These are phyloP conservation scores for Bicyclus anynana DNA, from an alignment of 1,140 invertebrate species.

Conservation along the genomic window DNA sequence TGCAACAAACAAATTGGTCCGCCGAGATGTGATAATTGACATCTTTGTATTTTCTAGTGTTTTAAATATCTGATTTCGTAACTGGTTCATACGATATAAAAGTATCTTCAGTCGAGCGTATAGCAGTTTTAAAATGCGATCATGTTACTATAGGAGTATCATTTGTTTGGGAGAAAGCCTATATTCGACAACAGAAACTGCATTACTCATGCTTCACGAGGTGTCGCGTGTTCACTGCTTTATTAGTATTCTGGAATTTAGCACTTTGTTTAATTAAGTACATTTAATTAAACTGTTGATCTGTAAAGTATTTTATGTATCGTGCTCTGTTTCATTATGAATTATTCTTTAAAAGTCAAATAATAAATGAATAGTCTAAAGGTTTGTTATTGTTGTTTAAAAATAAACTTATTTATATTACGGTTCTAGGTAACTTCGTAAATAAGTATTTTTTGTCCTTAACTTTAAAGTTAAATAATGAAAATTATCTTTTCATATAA, in stretches of 20 bases:
- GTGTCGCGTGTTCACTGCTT: conserved; percentile 38
- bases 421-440: neutral
- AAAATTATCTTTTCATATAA: neutral
- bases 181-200: neutral
- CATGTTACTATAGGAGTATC: neutral
- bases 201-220: conserved; percentile 33
- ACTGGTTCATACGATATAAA: neutral
- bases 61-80: no score
- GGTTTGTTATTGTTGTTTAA: neutral
- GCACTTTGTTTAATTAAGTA: neutral
- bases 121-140: neutral
- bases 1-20: no score
- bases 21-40: no score
- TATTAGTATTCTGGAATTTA: conserved; percentile 38
- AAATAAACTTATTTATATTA: neutral
- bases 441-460: neutral
- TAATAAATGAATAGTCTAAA: neutral
- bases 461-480: neutral
- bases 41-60: no score
- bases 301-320: no score
- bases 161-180: conserved; percentile 8
- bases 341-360: neutral
- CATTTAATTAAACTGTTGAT: no score
- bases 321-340: no score
- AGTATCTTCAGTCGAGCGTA: neutral